A percentile compares a stretch with the other conserved stretches of the same genome.
phyloP scores from a whole-genome alignment of 2,888 invertebrate genomes.

The Erpobdella octoculata region DNA sequence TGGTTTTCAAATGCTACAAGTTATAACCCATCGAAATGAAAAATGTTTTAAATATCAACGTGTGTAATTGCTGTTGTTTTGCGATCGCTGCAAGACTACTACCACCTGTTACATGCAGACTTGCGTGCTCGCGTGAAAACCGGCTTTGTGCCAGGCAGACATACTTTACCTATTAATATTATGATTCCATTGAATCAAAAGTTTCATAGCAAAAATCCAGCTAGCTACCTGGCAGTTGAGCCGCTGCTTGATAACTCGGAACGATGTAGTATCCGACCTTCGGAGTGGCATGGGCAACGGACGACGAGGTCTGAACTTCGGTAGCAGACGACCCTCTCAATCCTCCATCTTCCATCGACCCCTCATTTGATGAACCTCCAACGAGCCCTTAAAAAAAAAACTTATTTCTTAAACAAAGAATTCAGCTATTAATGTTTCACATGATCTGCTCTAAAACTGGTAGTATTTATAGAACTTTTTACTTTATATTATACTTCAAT shows the following conservation, averaged over 20 bases:
- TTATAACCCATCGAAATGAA: no score
- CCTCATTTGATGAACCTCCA: slow-evolving; percentile 16
- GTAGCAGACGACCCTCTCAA: background rate
- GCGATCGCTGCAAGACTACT: no score
- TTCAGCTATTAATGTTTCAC: background rate
- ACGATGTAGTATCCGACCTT: slow-evolving; percentile 23
- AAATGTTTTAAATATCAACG: background rate
- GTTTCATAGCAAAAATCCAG: background rate
- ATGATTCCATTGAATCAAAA: background rate
- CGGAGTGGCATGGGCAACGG: slow-evolving; percentile 2
- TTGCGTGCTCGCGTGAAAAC: no score
- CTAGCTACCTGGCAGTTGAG: slow-evolving; percentile 8
- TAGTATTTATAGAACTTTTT: background rate
- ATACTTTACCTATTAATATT: no score
- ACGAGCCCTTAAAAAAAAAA: slow-evolving; percentile 9
- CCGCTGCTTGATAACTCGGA: slow-evolving; percentile 15
- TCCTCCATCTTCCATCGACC: slow-evolving; percentile 16
- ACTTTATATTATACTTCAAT: background rate
- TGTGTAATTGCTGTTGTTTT: background rate
- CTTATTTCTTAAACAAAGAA: background rate
- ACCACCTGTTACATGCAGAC: no score
- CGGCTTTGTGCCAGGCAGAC: no score
- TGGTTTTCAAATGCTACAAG: no score
- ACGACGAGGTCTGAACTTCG: background rate
- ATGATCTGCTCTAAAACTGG: background rate